Evolutionary conservation across 2,113 vertebrate genomes (phyloP).

Genomic region (Meriones unguiculatus): DNA sequence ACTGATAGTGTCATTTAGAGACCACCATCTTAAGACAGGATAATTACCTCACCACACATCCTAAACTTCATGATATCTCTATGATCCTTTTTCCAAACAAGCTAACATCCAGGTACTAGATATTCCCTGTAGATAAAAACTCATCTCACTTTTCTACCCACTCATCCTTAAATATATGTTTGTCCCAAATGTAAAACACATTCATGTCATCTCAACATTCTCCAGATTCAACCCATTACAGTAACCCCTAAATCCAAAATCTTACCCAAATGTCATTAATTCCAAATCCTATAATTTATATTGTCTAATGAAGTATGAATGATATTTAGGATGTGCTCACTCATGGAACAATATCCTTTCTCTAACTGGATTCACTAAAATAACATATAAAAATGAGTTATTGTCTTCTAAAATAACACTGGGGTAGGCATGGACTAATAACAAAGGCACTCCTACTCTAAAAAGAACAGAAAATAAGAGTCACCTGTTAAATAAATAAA

Average conservation of each 20-base stretch:
- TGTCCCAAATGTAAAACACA: neutral
- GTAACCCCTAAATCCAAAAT: constrained; percentile 9
- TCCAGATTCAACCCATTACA: neutral
- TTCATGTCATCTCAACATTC: neutral
- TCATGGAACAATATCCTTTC: neutral
- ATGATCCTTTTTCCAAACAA: constrained; percentile 26
- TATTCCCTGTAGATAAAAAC: neutral
- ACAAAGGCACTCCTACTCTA: neutral
- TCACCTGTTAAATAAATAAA: neutral
- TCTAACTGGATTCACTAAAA: constrained; percentile 15
- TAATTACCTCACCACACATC: neutral
- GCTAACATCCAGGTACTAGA: neutral
- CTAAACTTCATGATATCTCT: constrained; percentile 7
- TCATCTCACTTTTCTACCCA: neutral
- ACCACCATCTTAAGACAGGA: neutral
- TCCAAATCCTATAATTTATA: neutral
- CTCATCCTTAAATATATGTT: neutral
- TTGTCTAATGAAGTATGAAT: neutral
- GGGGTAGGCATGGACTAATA: neutral
- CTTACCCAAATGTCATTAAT: neutral
- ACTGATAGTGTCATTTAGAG: neutral
- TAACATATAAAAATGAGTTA: neutral
- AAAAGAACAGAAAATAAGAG: neutral
- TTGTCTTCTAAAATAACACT: constrained; percentile 18
- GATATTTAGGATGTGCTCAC: neutral